phyloP scores from a whole-genome alignment of 2,113 vertebrate species.

The Galemys pyrenaicus region DNA sequence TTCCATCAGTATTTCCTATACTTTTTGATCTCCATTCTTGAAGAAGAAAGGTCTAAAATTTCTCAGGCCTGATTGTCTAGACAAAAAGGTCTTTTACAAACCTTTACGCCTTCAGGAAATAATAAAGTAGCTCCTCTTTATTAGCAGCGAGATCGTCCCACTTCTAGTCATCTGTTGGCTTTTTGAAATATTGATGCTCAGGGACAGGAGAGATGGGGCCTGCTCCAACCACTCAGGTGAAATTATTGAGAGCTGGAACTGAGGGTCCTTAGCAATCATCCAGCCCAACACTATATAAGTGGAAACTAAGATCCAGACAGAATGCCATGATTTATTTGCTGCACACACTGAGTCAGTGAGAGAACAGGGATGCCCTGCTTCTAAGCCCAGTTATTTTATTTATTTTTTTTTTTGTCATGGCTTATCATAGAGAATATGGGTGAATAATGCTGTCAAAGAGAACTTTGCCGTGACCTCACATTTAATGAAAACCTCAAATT shows the following conservation, averaged over 20 bases:
- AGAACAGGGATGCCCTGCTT: not conserved
- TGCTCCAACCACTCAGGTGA: not conserved
- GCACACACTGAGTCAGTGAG: not conserved
- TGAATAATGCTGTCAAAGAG: not conserved
- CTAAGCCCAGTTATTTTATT: not conserved
- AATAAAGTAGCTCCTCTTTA: not conserved
- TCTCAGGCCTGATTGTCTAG: not conserved
- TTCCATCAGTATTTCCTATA: constrained; percentile 41
- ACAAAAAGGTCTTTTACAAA: not conserved
- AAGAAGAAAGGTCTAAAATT: constrained; percentile 15
- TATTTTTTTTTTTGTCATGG: not conserved
- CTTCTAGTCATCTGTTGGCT: not conserved
- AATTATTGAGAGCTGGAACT: not conserved
- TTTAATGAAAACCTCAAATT: not conserved
- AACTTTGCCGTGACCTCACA: not conserved
- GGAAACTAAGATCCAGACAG: not conserved
- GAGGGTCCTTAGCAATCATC: not conserved
- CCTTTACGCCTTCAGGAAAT: not conserved
- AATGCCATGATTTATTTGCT: not conserved
- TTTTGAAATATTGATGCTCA: not conserved
- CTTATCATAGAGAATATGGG: not conserved
- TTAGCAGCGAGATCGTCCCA: not conserved
- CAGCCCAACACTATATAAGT: not conserved
- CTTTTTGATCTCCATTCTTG: constrained; percentile 2
- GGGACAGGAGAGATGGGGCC: not conserved